Evolutionary conservation across 2,888 invertebrate species (phyloP).

Genomic region (Ochlodes sylvanus): DNA sequence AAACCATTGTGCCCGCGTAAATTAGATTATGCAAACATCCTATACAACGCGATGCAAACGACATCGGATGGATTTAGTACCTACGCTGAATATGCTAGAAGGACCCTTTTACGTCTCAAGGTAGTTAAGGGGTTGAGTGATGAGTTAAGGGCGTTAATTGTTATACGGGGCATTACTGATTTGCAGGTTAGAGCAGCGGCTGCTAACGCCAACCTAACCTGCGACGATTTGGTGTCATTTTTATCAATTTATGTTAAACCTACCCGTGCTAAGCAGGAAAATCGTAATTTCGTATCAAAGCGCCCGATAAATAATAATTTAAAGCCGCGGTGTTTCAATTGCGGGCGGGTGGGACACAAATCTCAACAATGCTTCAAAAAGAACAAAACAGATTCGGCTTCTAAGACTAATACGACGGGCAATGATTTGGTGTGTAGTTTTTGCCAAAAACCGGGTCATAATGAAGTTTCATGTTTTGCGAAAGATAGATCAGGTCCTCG

Average conservation of each 20-base stretch:
- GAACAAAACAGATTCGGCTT: neutral
- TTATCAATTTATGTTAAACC: conserved; percentile 45
- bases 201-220: conserved; percentile 44
- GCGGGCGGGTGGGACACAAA: conserved; percentile 16
- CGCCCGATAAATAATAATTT: too few species aligned
- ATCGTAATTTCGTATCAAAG: too few species aligned
- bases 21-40: neutral
- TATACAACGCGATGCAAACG: conserved; percentile 1
- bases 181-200: conserved; percentile 46
- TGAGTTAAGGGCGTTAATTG: neutral
- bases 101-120: neutral
- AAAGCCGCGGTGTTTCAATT: neutral
- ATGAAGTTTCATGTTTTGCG: conserved; percentile 42
- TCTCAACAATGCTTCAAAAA: conserved; percentile 7
- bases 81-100: conserved; percentile 3
- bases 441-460: conserved; percentile 47
- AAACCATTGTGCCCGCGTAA: neutral
- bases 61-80: neutral
- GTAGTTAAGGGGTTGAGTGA: conserved; percentile 4
- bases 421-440: conserved; percentile 31
- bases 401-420: neutral
- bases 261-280: conserved; percentile 13
- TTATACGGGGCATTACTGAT: conserved; percentile 37
- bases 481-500: conserved; percentile 36
- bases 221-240: conserved; percentile 44